Conservation (phyloP, 2,113 vertebrate genomes). For the Sigmodon hispidus region DNA sequence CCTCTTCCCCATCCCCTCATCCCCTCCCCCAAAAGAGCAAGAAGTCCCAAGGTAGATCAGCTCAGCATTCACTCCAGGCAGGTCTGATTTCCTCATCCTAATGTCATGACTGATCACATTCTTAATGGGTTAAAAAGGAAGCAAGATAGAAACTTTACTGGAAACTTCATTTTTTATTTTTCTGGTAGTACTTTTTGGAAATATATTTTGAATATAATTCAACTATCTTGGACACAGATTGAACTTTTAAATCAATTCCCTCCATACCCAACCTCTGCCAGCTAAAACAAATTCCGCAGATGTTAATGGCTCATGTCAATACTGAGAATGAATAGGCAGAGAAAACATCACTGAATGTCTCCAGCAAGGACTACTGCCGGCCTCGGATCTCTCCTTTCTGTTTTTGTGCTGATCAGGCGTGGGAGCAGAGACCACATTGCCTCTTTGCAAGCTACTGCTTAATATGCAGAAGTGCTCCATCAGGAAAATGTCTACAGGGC, state of each 20-base stretch:
- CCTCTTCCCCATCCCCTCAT: no score
- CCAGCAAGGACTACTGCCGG: constrained; percentile 88
- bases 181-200: constrained; percentile 69
- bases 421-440: constrained; percentile 88
- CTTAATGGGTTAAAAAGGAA: constrained; percentile 60
- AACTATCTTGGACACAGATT: constrained; percentile 71
- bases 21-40: no score
- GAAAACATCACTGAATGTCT: constrained; percentile 85
- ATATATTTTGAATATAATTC: constrained; percentile 75
- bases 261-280: constrained; percentile 74
- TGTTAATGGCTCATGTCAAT: constrained; percentile 87
- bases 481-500: constrained; percentile 83
- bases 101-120: constrained; percentile 61
- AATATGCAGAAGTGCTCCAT: constrained; percentile 91
- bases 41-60: no score
- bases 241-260: constrained; percentile 81
- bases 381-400: constrained; percentile 83
- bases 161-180: constrained; percentile 76
- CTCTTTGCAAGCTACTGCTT: constrained; percentile 90
- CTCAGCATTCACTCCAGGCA: no score
- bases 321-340: constrained; percentile 85
- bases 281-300: constrained; percentile 84
- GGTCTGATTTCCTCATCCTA: no score
- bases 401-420: constrained; percentile 85
- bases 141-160: constrained; percentile 49